Conservation (phyloP, 2,888 invertebrate species). For the Hofmannophila pseudospretella region DNA sequence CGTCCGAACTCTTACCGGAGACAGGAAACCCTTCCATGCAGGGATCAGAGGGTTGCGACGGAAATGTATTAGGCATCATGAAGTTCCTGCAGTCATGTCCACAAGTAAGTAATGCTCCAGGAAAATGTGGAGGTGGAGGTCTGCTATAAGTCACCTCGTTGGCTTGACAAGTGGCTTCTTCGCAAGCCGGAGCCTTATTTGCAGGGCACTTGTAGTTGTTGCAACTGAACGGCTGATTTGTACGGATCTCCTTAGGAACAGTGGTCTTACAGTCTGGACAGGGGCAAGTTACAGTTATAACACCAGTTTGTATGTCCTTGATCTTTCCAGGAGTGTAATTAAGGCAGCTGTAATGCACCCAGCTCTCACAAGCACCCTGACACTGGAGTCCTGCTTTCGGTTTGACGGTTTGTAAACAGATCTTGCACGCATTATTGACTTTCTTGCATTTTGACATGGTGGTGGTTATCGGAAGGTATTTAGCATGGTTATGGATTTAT, state of each 20-base stretch:
- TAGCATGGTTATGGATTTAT: slow-evolving; percentile 4
- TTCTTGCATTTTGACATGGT: slow-evolving; percentile 45
- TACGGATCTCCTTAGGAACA: slow-evolving; percentile 39
- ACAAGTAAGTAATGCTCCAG: not conserved
- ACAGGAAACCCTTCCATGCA: slow-evolving; percentile 1
- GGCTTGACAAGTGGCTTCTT: slow-evolving; percentile 3
- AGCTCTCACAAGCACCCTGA: slow-evolving; percentile 50
- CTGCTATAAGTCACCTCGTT: slow-evolving; percentile 1
- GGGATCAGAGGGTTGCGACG: not conserved
- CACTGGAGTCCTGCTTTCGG: slow-evolving; percentile 53
- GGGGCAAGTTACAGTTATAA: slow-evolving; percentile 56
- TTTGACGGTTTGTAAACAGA: slow-evolving; percentile 48
- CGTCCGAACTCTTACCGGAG: not conserved
- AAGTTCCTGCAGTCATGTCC: not conserved
- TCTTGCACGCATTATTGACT: slow-evolving; percentile 56
- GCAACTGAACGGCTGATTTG: slow-evolving; percentile 41
- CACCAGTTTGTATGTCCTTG: slow-evolving; percentile 49
- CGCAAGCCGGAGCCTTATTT: slow-evolving; percentile 38
- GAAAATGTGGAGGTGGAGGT: not conserved
- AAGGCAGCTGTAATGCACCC: slow-evolving; percentile 57
- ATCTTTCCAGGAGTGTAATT: slow-evolving; percentile 61
- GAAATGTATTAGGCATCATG: not conserved
- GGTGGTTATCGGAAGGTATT: slow-evolving; percentile 8
- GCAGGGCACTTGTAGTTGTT: slow-evolving; percentile 46
- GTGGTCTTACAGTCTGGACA: slow-evolving; percentile 56